Base-by-base conservation (phyloP, 1,140 invertebrate species). In the Heterodera schachtii region DNA sequence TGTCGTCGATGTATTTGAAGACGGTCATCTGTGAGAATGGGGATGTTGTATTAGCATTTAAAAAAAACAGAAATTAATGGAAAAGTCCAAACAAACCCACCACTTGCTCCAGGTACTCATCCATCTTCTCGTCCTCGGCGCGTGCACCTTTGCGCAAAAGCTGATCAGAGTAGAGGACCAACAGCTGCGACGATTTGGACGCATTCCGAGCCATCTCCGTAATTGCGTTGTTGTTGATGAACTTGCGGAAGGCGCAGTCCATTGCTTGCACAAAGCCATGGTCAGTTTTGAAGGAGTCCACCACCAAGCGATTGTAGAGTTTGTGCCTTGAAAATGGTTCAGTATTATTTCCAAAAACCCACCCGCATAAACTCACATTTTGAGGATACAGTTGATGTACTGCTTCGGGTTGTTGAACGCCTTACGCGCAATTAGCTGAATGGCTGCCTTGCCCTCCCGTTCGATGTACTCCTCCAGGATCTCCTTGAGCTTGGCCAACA, bases 1-100 rank as follows among this genome's bases (percentile, higher is more conserved):
- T 99, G 91, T 99, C 97, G 91, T 99, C 97, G 77, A 99, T 97
- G 90, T 99, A 99, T 91, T 98, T 98, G 91, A 99, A 99, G 41
- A 98, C 96, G 82, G 98, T 94, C 96, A 99, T 98, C 95, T 31
- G 31, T 95, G 60, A 31, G 0, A 31, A 31, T 31, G 31, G 31
- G 31, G 31, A 31, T 31, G 1, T 31, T 31, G 1, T 31, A 31
- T 31, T 31, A 0, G 31, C 31, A 31, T 31, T 31, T 31, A 0
- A 31, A 31, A 1, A 31, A 31, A 31, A 31, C 31, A 31, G 31
- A 31, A 31, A 31, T 31, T 31, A 31, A n/a, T 16, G 52, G 52
- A 52, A 2, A 2, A 11, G 2, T 52, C 49, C 49, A 52, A 52
- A n/a, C 71, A 60, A 64, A 85, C 81, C 91, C 88, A 95, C 94